Conservation (phyloP, 2,797 vertebrate species). For the Centropyge bicolor region DNA sequence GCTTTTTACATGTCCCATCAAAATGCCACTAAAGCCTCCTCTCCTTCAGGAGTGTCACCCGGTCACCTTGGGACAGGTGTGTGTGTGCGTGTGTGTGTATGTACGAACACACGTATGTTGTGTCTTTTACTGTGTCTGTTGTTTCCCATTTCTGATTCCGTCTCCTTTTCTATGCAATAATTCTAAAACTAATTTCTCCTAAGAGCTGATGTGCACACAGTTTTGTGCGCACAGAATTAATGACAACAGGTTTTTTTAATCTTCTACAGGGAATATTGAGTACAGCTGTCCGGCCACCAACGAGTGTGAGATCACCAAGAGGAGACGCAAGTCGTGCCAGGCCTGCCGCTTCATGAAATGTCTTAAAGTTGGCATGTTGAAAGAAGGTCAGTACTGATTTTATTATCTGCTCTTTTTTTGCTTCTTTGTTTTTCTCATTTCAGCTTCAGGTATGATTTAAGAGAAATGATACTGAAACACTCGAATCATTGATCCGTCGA, state of each 20-base stretch:
- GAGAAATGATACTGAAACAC: neutral
- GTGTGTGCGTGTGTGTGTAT: constrained; percentile 17
- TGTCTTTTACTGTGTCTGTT: constrained; percentile 8
- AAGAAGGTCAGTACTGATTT: constrained; percentile 90
- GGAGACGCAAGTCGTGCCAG: constrained; percentile 99
- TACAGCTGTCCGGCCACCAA: constrained; percentile 99
- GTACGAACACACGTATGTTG: neutral
- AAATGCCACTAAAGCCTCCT: constrained; percentile 78
- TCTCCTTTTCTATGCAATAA: constrained; percentile 9
- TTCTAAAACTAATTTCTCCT: constrained; percentile 19
- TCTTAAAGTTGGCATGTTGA: constrained; percentile 99
- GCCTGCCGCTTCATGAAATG: constrained; percentile 99
- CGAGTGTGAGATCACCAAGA: constrained; percentile 99
- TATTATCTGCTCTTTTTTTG: neutral
- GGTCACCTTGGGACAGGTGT: constrained; percentile 79
- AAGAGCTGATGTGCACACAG: constrained; percentile 14
- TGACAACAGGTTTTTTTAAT: constrained; percentile 23
- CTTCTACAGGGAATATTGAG: constrained; percentile 94
- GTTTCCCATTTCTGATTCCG: constrained; percentile 32
- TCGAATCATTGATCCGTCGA: neutral
- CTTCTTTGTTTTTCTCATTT: neutral
- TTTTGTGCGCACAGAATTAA: constrained; percentile 29
- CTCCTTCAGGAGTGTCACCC: constrained; percentile 72
- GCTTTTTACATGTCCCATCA: constrained; percentile 80
- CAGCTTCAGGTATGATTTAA: neutral